phyloP scores from a whole-genome alignment of 2,888 invertebrate genomes.

The Cryptops parisi region DNA sequence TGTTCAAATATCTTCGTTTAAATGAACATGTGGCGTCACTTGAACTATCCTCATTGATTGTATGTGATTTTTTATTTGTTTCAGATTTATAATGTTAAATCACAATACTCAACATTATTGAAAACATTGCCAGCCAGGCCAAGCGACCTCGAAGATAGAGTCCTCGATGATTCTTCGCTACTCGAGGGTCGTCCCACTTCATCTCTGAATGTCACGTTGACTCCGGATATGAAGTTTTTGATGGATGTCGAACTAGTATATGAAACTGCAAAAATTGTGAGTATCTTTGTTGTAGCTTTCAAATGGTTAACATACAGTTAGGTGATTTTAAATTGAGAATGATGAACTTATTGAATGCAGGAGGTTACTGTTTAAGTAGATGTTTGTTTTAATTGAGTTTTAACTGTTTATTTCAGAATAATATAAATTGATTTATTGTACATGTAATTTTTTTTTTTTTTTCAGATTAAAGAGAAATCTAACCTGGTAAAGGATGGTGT shows the following conservation, averaged over 20 bases:
- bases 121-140: constrained; percentile 18
- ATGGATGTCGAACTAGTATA: constrained; percentile 20
- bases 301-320: too few species aligned
- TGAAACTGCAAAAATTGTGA: constrained; percentile 21
- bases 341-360: too few species aligned
- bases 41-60: too few species aligned
- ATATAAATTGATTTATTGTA: neutral
- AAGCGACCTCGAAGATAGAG: constrained; percentile 16
- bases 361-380: too few species aligned
- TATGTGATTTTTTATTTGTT: constrained; percentile 11
- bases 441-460: constrained; percentile 9
- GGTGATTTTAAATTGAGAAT: too few species aligned
- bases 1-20: too few species aligned
- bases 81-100: constrained; percentile 20
- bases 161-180: constrained; percentile 16
- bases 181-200: constrained; percentile 11
- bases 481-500: constrained; percentile 35
- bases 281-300: too few species aligned
- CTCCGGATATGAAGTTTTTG: constrained; percentile 20
- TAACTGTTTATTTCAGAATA: neutral
- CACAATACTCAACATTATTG: constrained; percentile 20
- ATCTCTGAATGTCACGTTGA: constrained; percentile 18
- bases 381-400: too few species aligned
- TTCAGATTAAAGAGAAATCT: constrained; percentile 10
- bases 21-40: too few species aligned